Percentiles rank a stretch among this genome's conserved stretches.
phyloP scores from a whole-genome alignment of 2,113 vertebrate genomes.

The Aepyceros melampus region DNA sequence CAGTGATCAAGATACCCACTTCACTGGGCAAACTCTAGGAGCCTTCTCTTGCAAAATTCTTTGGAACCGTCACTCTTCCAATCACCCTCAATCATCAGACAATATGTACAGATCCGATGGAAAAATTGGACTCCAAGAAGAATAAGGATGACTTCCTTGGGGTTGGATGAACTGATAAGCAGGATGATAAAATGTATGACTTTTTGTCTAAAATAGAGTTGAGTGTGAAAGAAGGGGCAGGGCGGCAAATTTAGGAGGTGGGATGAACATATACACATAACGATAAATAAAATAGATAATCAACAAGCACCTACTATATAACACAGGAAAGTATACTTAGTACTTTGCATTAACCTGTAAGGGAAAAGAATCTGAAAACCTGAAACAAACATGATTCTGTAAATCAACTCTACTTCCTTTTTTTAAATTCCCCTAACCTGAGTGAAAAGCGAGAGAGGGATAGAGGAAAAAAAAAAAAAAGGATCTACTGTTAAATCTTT shows the following conservation, averaged over 20 bases:
- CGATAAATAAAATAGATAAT: not conserved
- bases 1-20: not conserved
- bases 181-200: not conserved
- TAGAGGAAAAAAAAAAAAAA: not conserved
- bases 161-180: not conserved
- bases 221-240: not conserved
- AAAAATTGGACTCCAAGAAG: not conserved
- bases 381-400: not conserved
- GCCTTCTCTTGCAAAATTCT: not conserved
- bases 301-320: not conserved
- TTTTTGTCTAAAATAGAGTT: not conserved
- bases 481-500: not conserved
- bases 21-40: not conserved
- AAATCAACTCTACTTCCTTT: not conserved
- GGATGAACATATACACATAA: not conserved
- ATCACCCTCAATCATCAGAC: not conserved
- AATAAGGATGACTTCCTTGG: not conserved
- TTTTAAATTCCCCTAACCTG: not conserved
- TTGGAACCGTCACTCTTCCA: not conserved
- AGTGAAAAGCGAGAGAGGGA: not conserved
- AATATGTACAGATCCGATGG: fast-evolving
- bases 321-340: not conserved
- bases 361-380: not conserved
- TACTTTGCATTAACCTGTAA: not conserved
- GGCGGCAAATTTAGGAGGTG: not conserved